phyloP scores from a whole-genome alignment of 2,888 invertebrate species.

The Drosophila melanosoma region DNA sequence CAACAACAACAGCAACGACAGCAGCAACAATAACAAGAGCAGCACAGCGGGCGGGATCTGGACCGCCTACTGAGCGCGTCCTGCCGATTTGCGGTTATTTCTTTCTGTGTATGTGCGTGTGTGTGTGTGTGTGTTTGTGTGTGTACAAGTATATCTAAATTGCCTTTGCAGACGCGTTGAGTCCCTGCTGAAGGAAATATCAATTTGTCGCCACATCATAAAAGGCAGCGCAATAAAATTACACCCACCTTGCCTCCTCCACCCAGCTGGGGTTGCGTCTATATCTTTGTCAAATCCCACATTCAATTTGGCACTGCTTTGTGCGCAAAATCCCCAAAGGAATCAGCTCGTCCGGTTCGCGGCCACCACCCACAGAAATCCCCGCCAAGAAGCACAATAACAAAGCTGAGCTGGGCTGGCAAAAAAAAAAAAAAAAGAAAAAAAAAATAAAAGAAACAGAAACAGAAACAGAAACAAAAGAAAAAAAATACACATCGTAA shows the following conservation, averaged over 20 bases:
- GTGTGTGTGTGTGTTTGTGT: slow-evolving; percentile 5
- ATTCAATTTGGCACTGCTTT: slow-evolving; percentile 81
- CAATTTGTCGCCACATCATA: slow-evolving; percentile 82
- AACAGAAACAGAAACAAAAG: slow-evolving; percentile 30
- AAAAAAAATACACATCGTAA: slow-evolving; percentile 76
- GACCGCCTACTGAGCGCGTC: slow-evolving; percentile 73
- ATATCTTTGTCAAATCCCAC: slow-evolving; percentile 75
- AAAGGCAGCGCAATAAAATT: slow-evolving; percentile 83
- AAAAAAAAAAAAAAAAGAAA: slow-evolving; percentile 27
- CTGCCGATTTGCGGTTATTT: slow-evolving; percentile 56
- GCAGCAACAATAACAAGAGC: slow-evolving; percentile 31
- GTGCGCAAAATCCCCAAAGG: slow-evolving; percentile 82
- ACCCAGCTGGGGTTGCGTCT: slow-evolving; percentile 40
- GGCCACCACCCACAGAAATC: slow-evolving; percentile 36
- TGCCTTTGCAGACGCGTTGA: slow-evolving; percentile 62
- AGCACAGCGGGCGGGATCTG: slow-evolving; percentile 58
- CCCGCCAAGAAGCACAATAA: slow-evolving; percentile 58
- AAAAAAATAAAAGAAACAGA: slow-evolving; percentile 14
- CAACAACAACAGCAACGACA: slow-evolving; percentile 27
- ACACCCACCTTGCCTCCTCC: slow-evolving; percentile 38
- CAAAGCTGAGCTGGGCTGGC: slow-evolving; percentile 37
- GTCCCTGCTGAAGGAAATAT: slow-evolving; percentile 68
- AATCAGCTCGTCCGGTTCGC: slow-evolving; percentile 69
- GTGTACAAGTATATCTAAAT: slow-evolving; percentile 61
- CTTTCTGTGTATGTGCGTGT: slow-evolving; percentile 37